Percentiles rank a stretch among this genome's conserved stretches.
These are phyloP conservation scores for Monoplex corrugatus DNA, from an alignment of 2,888 invertebrate genomes.

Conservation along the genomic window DNA sequence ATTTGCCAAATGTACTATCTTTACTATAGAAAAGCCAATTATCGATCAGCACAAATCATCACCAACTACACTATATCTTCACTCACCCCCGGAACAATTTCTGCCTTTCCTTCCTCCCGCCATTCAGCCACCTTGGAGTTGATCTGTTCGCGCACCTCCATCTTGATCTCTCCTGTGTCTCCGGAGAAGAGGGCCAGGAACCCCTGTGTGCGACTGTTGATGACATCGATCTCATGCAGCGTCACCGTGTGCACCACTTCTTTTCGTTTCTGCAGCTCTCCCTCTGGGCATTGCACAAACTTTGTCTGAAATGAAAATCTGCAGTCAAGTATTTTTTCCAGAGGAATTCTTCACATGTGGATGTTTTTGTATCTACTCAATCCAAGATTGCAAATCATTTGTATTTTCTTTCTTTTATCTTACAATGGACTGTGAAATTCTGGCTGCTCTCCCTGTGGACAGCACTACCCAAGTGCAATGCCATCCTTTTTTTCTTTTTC, in stretches of 20 bases:
- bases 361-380: no score
- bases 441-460: no score
- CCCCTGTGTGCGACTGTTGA: slow-evolving; percentile 98
- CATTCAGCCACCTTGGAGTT: slow-evolving; percentile 98
- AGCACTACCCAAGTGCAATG: no score
- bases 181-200: slow-evolving; percentile 98
- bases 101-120: slow-evolving; percentile 99
- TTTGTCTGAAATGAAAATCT: slow-evolving; percentile 83
- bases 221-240: slow-evolving; percentile 99
- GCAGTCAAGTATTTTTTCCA: no score
- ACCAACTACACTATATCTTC: slow-evolving; percentile 50
- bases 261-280: slow-evolving; percentile 98
- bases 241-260: slow-evolving; percentile 98
- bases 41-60: no score
- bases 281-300: slow-evolving; percentile 99
- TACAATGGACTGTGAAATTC: no score
- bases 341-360: no score
- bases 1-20: no score
- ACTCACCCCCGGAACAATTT: slow-evolving; percentile 95
- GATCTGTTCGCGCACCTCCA: slow-evolving; percentile 98
- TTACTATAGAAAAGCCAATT: no score
- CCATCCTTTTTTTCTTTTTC: no score
- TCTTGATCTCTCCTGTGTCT: slow-evolving; percentile 99
- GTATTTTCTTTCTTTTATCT: no score
- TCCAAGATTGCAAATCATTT: no score